Evolutionary conservation across 2,888 invertebrate species (phyloP).

Genomic region (Oligia fasciuncula): DNA sequence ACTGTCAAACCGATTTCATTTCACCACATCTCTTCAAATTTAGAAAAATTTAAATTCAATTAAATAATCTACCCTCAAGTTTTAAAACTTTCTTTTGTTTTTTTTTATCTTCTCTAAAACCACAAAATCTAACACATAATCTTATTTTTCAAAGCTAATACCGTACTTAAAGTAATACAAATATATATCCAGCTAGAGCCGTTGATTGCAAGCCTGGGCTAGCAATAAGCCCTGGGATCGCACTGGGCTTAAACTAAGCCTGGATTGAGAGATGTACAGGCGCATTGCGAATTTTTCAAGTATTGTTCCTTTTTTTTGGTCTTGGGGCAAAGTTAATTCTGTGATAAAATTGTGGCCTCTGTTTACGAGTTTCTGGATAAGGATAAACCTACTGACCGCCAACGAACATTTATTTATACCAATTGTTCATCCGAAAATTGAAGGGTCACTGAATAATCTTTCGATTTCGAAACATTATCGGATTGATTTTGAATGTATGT

Average conservation of each 20-base stretch:
- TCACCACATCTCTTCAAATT: neutral
- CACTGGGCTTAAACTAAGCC: constrained; percentile 60
- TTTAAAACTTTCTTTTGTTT: neutral
- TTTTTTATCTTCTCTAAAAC: neutral
- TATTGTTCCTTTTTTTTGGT: constrained; percentile 17
- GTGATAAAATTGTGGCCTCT: constrained; percentile 34
- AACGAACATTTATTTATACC: too few relatives aligned
- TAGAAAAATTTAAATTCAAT: neutral
- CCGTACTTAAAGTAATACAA: constrained; percentile 44
- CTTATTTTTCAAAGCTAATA: constrained; percentile 35
- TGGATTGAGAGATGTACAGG: constrained; percentile 44
- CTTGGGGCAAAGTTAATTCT: constrained; percentile 25
- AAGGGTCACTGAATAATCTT: neutral
- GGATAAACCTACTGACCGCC: neutral
- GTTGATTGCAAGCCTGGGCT: constrained; percentile 64
- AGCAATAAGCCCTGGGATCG: constrained; percentile 59
- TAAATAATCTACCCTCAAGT: neutral
- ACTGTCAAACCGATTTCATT: neutral
- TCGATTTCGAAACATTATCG: neutral
- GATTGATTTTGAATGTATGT: neutral
- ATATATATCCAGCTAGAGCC: constrained; percentile 56
- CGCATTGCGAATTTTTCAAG: constrained; percentile 56
- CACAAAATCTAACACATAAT: constrained; percentile 16
- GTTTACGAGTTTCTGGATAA: constrained; percentile 9
- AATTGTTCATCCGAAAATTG: neutral